Conservation (phyloP, 2,888 invertebrate species). For the Piscicola geometra region DNA sequence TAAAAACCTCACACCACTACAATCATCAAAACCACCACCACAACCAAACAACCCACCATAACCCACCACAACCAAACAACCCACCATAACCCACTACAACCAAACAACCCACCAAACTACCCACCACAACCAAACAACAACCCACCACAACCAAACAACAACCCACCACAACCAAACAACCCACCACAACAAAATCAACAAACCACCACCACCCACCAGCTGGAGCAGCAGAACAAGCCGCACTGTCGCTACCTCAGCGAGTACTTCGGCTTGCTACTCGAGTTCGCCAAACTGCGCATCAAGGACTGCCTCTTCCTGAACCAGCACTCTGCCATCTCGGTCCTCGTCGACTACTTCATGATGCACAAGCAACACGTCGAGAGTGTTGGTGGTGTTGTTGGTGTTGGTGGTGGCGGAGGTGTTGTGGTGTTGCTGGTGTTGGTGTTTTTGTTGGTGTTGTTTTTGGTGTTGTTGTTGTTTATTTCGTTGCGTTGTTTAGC, state of each 20-base stretch:
- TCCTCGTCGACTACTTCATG: constrained; percentile 85
- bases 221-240: constrained; percentile 71
- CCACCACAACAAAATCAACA: background rate
- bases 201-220: constrained; percentile 32
- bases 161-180: too few relatives aligned
- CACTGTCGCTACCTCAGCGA: constrained; percentile 71
- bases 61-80: too few relatives aligned
- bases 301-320: constrained; percentile 84
- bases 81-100: too few relatives aligned
- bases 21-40: background rate
- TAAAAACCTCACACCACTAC: background rate
- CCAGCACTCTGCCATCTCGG: constrained; percentile 78
- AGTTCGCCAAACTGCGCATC: constrained; percentile 91
- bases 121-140: background rate
- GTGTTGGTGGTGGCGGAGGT: background rate
- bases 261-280: constrained; percentile 83
- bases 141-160: background rate
- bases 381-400: constrained; percentile 45
- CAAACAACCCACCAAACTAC: too few relatives aligned
- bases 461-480: too few relatives aligned
- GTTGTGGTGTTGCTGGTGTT: background rate
- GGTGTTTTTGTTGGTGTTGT: background rate
- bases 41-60: background rate
- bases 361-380: constrained; percentile 58
- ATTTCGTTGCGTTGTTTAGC: background rate